These are phyloP conservation scores for Hyperoplus lanceolatus DNA, from an alignment of 2,797 vertebrate species.

Conservation along the genomic window DNA sequence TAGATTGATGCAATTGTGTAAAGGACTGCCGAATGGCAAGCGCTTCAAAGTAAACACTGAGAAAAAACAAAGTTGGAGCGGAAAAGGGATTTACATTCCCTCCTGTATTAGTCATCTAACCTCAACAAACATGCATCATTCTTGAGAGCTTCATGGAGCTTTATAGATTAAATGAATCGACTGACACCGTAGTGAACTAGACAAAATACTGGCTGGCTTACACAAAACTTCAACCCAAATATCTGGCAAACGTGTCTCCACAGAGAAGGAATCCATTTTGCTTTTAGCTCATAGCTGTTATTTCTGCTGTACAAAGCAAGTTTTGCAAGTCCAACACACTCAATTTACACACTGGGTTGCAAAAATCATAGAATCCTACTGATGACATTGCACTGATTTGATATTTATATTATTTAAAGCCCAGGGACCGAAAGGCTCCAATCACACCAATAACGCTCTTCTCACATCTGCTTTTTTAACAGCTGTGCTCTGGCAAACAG, in stretches of 20 bases:
- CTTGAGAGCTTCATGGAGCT: constrained; percentile 7
- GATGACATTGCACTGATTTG: constrained; percentile 2
- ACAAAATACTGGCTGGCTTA: constrained; percentile 12
- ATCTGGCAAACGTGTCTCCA: constrained; percentile 1
- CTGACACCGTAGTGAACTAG: constrained; percentile 9
- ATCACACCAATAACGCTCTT: background rate
- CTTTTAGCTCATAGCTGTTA: constrained; percentile 4
- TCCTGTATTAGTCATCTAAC: constrained; percentile 37
- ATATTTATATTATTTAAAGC: constrained; percentile 3
- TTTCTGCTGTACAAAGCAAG: background rate
- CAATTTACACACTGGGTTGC: background rate
- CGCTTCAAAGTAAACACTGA: constrained; percentile 18
- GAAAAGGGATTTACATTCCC: constrained; percentile 26
- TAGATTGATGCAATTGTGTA: background rate
- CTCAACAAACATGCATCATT: constrained; percentile 27
- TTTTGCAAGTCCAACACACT: constrained; percentile 6
- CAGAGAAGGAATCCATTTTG: background rate
- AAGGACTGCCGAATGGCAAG: constrained; percentile 12
- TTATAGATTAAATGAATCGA: constrained; percentile 35
- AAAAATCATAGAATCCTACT: constrained; percentile 5
- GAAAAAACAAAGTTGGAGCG: constrained; percentile 8
- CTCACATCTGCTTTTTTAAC: constrained; percentile 28
- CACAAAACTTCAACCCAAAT: constrained; percentile 18
- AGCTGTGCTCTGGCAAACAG: constrained; percentile 41
- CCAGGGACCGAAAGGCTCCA: background rate